These are phyloP conservation scores for Lamellibrachia satsuma DNA, from an alignment of 2,888 invertebrate genomes.

Conservation along the genomic window DNA sequence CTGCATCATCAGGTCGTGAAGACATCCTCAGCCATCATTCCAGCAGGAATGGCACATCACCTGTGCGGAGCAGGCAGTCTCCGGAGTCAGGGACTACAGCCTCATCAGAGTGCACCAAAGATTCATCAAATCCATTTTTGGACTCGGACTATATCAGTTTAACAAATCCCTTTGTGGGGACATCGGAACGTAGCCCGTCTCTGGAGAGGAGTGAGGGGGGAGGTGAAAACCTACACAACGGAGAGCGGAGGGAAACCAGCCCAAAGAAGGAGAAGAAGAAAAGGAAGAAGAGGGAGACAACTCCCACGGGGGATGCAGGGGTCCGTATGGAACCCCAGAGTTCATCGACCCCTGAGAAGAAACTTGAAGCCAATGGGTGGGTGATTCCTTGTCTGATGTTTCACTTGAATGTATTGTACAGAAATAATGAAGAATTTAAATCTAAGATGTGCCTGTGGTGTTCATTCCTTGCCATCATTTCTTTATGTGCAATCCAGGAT, in stretches of 20 bases:
- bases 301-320: not conserved
- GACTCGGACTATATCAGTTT: not conserved
- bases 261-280: not conserved
- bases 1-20: not conserved
- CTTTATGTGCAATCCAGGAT: too few relatives aligned
- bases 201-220: not conserved
- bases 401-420: not conserved
- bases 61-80: not conserved
- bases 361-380: not conserved
- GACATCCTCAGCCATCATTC: not conserved
- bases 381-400: not conserved
- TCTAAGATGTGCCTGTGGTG: not conserved
- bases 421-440: not conserved
- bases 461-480: not conserved
- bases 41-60: not conserved
- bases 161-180: not conserved
- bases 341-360: not conserved
- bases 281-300: not conserved
- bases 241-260: slow-evolving; percentile 17
- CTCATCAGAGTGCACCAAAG: not conserved
- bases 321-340: not conserved
- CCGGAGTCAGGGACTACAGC: not conserved
- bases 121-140: not conserved
- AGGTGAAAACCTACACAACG: not conserved
- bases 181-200: not conserved